These are phyloP conservation scores for Meles meles DNA, from an alignment of 2,113 vertebrate genomes.

Conservation along the genomic window DNA sequence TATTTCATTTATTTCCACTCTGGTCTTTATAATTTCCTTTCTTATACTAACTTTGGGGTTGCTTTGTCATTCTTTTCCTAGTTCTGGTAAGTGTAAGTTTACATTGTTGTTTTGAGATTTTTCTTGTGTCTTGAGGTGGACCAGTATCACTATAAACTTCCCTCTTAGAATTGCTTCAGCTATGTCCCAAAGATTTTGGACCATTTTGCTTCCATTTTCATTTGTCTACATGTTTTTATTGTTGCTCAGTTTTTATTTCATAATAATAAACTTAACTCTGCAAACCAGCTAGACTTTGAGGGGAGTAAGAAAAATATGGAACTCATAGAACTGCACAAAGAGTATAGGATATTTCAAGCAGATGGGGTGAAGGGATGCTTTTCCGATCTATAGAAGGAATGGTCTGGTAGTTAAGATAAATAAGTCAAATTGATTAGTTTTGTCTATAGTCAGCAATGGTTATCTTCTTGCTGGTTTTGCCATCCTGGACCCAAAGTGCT, in stretches of 20 bases:
- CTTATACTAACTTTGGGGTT: neutral
- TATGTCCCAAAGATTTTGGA: neutral
- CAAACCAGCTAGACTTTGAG: neutral
- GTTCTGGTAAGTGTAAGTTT: neutral
- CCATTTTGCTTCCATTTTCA: neutral
- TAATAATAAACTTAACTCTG: neutral
- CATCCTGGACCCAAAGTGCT: neutral
- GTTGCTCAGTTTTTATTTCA: neutral
- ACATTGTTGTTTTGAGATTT: neutral
- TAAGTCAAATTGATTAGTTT: neutral
- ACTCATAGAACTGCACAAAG: neutral
- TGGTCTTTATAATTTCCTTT: neutral
- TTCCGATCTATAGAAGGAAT: neutral
- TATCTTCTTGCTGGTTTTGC: neutral
- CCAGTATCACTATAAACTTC: neutral
- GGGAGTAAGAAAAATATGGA: neutral
- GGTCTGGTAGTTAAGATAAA: neutral
- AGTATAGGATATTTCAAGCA: neutral
- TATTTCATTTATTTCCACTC: neutral
- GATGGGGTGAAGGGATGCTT: neutral
- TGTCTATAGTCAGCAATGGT: neutral
- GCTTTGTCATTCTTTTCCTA: neutral
- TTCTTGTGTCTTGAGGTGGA: neutral
- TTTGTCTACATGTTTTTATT: neutral
- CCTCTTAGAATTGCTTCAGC: neutral